Conservation (phyloP, 2,797 vertebrate genomes). For the Octomys mimax region DNA sequence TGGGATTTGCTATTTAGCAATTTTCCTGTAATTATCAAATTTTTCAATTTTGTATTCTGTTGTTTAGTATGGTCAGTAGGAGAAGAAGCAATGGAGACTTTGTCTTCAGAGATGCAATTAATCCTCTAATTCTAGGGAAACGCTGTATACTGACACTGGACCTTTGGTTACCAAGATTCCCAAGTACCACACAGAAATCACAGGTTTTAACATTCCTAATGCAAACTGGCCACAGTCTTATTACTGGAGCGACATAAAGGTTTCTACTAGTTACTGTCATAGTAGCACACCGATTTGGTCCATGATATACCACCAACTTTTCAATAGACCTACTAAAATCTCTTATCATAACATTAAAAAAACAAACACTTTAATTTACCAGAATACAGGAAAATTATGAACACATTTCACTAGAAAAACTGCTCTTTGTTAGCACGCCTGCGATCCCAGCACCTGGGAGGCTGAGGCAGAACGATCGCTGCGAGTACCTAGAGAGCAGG, state of each 20-base stretch:
- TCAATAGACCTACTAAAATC: neutral
- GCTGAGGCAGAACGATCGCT: neutral
- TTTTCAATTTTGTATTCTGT: neutral
- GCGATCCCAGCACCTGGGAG: neutral
- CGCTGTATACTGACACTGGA: neutral
- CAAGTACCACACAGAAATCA: neutral
- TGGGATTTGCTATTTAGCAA: slow-evolving; percentile 43
- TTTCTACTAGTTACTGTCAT: neutral
- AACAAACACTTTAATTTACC: neutral
- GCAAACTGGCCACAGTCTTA: neutral
- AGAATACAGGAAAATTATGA: neutral
- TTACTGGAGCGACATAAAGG: neutral
- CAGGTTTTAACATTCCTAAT: slow-evolving; percentile 4
- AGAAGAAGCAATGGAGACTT: neutral
- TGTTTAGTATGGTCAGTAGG: slow-evolving; percentile 5
- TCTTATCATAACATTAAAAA: neutral
- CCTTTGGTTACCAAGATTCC: neutral
- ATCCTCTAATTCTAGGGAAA: neutral
- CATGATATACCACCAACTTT: neutral
- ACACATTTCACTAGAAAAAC: neutral
- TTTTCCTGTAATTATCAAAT: neutral
- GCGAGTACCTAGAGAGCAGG: neutral
- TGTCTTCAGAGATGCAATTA: slow-evolving; percentile 10
- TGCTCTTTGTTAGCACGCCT: neutral
- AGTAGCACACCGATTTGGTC: neutral